Conservation (phyloP, 2,797 vertebrate genomes). For the Chaetophractus vellerosus region DNA sequence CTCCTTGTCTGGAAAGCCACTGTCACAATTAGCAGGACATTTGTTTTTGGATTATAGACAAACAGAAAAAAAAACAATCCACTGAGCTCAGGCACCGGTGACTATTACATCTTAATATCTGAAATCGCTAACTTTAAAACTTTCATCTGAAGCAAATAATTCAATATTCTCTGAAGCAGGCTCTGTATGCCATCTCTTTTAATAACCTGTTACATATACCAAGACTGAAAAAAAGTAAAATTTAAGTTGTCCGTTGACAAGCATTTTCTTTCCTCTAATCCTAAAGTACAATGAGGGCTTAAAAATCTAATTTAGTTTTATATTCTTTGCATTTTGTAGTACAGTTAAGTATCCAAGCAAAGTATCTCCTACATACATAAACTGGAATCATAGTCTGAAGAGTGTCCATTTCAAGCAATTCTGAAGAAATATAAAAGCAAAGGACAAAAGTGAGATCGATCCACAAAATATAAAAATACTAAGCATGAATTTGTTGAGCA, state of each 20-base stretch:
- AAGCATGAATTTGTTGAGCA: slow-evolving; percentile 18
- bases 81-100: not conserved
- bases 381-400: slow-evolving; percentile 7
- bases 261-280: slow-evolving; percentile 21
- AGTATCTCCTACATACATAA: not conserved
- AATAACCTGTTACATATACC: not conserved
- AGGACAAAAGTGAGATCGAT: slow-evolving; percentile 61
- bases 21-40: not conserved
- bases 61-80: not conserved
- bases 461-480: slow-evolving; percentile 30
- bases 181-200: not conserved
- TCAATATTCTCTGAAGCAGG: not conserved
- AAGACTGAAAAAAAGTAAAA: slow-evolving; percentile 15
- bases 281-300: slow-evolving; percentile 5
- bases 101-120: slow-evolving; percentile 21
- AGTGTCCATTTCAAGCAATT: not conserved
- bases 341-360: not conserved
- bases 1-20: not conserved
- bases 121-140: slow-evolving; percentile 63
- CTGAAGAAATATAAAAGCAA: slow-evolving; percentile 35
- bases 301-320: slow-evolving; percentile 4
- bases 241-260: not conserved
- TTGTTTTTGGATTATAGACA: slow-evolving; percentile 11
- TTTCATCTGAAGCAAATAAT: slow-evolving; percentile 55
- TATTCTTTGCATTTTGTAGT: not conserved